A percentile compares a stretch with the other conserved stretches of the same genome.
Conservation (phyloP, 2,797 vertebrate genomes). For the Chelon labrosus region DNA sequence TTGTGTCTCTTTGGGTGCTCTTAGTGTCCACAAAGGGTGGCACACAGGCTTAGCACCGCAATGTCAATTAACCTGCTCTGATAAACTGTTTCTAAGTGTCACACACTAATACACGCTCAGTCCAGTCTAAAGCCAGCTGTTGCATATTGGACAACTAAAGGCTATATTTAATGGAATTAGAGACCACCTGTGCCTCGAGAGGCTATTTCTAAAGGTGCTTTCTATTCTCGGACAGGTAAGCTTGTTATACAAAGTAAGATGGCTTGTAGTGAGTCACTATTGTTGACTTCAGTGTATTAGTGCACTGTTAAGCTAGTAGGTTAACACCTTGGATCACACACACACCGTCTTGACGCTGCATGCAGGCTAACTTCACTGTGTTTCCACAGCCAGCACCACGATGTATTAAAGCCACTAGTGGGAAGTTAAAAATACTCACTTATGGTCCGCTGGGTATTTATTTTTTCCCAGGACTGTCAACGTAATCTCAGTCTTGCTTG, state of each 20-base stretch:
- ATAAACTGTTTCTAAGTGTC: conserved; percentile 3
- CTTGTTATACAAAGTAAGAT: conserved; percentile 44
- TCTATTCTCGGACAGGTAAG: conserved; percentile 50
- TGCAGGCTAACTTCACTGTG: not conserved
- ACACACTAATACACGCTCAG: conserved; percentile 9
- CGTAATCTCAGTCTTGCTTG: not conserved
- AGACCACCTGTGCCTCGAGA: conserved; percentile 24
- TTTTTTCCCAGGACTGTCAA: not conserved
- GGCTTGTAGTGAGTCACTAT: conserved; percentile 26
- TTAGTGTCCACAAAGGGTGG: not conserved
- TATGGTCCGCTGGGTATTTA: not conserved
- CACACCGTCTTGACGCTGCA: not conserved
- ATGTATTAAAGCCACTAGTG: not conserved
- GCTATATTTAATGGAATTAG: conserved; percentile 33
- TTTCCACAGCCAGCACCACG: not conserved
- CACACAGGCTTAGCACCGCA: not conserved
- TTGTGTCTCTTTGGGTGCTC: not conserved
- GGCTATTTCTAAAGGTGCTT: conserved; percentile 38
- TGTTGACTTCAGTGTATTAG: conserved; percentile 25
- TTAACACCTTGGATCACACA: conserved; percentile 37
- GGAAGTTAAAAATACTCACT: not conserved
- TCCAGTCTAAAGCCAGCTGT: conserved; percentile 42
- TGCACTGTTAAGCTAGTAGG: conserved; percentile 43
- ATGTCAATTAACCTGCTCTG: not conserved
- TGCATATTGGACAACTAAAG: conserved; percentile 2